These are phyloP conservation scores for Platypus cylindrus DNA, from an alignment of 2,888 invertebrate genomes.

Conservation along the genomic window DNA sequence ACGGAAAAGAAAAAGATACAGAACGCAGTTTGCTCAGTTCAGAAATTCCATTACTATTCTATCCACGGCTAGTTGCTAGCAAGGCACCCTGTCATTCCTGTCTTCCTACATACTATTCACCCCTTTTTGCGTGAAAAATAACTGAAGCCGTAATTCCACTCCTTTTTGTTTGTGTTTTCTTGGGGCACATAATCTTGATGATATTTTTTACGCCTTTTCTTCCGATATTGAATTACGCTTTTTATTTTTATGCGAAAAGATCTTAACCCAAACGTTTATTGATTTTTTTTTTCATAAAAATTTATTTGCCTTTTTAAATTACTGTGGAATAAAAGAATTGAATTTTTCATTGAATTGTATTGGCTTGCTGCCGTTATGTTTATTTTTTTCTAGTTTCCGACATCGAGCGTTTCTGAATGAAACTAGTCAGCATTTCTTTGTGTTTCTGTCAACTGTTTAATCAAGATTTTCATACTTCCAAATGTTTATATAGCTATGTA, in stretches of 20 bases:
- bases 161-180: conserved; percentile 24
- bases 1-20: conserved; percentile 10
- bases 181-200: conserved; percentile 10
- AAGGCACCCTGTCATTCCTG: conserved; percentile 35
- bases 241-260: conserved; percentile 6
- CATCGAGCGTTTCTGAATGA: too few species aligned
- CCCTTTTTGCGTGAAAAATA: conserved; percentile 32
- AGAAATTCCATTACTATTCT: conserved; percentile 32
- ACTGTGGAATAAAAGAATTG: too few species aligned
- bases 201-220: conserved; percentile 11
- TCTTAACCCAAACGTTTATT: conserved; percentile 8
- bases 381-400: too few species aligned
- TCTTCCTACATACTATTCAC: conserved; percentile 33
- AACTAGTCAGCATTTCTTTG: too few species aligned
- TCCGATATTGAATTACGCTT: conserved; percentile 11
- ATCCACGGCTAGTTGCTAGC: conserved; percentile 30
- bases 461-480: too few species aligned
- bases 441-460: too few species aligned
- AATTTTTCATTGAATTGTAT: too few species aligned
- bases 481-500: too few species aligned
- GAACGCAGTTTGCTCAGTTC: conserved; percentile 17
- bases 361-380: too few species aligned
- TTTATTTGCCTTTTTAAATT: conserved; percentile 1
- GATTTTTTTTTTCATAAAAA: conserved; percentile 5
- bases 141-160: conserved; percentile 32